A percentile compares a stretch with the other conserved stretches of the same genome.
These are phyloP conservation scores for Xylota sylvarum DNA, from an alignment of 2,888 invertebrate genomes.

Conservation along the genomic window DNA sequence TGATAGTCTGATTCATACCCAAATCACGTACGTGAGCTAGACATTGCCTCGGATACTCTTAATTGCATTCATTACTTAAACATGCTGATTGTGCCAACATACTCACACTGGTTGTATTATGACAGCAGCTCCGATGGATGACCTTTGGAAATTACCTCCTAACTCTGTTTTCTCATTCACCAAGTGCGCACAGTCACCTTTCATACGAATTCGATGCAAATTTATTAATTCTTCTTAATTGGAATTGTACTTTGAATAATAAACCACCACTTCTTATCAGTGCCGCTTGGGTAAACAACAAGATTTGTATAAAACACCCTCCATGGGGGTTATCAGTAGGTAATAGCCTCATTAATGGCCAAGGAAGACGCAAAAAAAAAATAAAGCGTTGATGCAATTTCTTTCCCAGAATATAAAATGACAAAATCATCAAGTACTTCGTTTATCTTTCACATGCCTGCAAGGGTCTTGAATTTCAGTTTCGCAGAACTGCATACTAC, in stretches of 20 bases:
- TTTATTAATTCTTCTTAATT: background rate
- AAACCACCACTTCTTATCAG: slow-evolving; percentile 2
- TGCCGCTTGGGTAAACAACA: background rate
- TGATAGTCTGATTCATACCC: background rate
- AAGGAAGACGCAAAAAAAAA: background rate
- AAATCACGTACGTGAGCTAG: background rate
- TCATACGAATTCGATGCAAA: background rate
- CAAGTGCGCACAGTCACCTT: background rate
- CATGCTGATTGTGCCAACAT: background rate
- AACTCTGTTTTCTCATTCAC: background rate
- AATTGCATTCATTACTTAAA: background rate
- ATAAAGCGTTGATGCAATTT: background rate
- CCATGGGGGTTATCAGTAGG: background rate
- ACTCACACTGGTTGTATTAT: background rate
- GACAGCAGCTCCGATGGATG: background rate
- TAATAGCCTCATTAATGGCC: background rate
- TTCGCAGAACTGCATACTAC: no score
- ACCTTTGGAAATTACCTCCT: background rate
- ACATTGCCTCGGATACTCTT: background rate
- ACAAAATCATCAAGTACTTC: slow-evolving; percentile 19
- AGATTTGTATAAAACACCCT: background rate
- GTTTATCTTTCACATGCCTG: slow-evolving; percentile 24
- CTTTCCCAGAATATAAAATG: slow-evolving; percentile 29
- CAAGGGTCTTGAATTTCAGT: slow-evolving; percentile 50
- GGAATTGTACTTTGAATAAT: background rate